These are phyloP conservation scores for Eudasyphora cyanicolor DNA, from an alignment of 2,888 invertebrate genomes.

Conservation along the genomic window DNA sequence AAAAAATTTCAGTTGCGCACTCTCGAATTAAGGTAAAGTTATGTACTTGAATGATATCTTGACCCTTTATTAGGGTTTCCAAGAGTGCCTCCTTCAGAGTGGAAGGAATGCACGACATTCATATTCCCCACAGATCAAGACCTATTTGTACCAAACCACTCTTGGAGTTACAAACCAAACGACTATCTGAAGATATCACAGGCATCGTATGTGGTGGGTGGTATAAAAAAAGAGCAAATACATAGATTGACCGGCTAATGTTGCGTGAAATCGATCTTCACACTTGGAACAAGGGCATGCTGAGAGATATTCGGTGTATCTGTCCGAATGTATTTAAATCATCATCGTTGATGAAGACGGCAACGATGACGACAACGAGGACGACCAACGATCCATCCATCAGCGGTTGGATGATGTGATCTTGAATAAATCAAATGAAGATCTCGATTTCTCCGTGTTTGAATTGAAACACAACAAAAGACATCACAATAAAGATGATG, in stretches of 20 bases:
- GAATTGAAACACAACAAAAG: constrained; percentile 53
- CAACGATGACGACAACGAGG: constrained; percentile 10
- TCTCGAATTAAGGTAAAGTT: neutral
- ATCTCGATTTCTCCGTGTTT: constrained; percentile 66
- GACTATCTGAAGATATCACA: neutral
- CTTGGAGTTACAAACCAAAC: neutral
- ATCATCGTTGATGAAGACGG: constrained; percentile 36
- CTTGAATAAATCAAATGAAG: constrained; percentile 30
- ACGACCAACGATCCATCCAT: constrained; percentile 34
- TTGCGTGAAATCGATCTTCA: constrained; percentile 78
- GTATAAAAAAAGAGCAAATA: constrained; percentile 33
- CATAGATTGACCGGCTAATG: constrained; percentile 58
- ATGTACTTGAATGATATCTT: too few species aligned
- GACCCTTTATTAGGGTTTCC: neutral
- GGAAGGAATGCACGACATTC: too few species aligned
- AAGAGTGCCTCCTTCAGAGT: neutral
- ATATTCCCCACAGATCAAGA: too few species aligned
- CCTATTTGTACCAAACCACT: too few species aligned
- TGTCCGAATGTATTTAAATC: constrained; percentile 65
- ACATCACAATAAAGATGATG: constrained; percentile 50
- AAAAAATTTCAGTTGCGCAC: too few species aligned
- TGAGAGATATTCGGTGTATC: constrained; percentile 68
- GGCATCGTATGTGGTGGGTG: neutral
- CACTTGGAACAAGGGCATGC: constrained; percentile 73
- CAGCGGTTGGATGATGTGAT: constrained; percentile 11